Conservation (phyloP, 2,113 vertebrate genomes). For the Chroicocephalus ridibundus region DNA sequence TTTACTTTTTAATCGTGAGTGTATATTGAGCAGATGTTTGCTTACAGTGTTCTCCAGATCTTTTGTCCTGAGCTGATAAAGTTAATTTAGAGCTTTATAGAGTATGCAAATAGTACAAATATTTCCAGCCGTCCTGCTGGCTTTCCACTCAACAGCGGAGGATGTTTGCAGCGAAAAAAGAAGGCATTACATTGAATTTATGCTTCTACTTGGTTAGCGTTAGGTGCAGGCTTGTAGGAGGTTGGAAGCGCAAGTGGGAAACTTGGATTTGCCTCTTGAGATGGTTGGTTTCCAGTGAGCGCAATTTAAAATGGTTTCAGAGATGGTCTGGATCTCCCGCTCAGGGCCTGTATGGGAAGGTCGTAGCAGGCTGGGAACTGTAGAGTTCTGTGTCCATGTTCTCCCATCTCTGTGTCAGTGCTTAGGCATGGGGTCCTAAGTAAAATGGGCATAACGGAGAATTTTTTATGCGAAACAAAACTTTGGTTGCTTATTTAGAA, state of each 20-base stretch:
- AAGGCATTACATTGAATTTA: not conserved
- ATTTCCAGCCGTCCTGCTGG: not conserved
- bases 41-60: constrained; percentile 56
- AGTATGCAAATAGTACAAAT: not conserved
- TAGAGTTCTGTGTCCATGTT: not conserved
- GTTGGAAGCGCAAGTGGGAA: not conserved
- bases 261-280: not conserved
- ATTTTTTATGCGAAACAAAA: not conserved
- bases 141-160: not conserved
- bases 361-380: not conserved
- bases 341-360: not conserved
- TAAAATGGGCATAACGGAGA: not conserved
- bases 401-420: not conserved
- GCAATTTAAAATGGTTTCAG: not conserved
- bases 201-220: not conserved
- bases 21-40: constrained; percentile 64
- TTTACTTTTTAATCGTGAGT: constrained; percentile 46
- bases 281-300: not conserved
- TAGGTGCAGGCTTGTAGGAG: not conserved
- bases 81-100: constrained; percentile 49
- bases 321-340: not conserved
- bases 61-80: constrained; percentile 50
- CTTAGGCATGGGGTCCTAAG: not conserved
- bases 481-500: not conserved
- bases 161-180: not conserved